Evolutionary conservation across 2,797 vertebrate genomes (phyloP).

Genomic region (Masticophis lateralis): DNA sequence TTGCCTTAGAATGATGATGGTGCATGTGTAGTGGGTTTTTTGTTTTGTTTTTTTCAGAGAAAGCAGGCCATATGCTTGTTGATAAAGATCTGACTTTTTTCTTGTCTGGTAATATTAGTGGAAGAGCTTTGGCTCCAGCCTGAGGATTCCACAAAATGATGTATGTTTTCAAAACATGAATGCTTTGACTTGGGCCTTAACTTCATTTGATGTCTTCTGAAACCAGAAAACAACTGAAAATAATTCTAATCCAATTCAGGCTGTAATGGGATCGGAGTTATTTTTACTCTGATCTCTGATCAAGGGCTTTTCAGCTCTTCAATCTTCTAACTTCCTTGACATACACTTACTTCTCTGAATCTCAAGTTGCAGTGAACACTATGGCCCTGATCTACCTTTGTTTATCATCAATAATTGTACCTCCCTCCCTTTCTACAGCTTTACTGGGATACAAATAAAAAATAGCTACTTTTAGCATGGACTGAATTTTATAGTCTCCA

Average conservation of each 20-base stretch:
- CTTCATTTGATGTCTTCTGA: slow-evolving; percentile 1
- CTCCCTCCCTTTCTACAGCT: not conserved
- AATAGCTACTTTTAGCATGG: not conserved
- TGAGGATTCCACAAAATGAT: slow-evolving; percentile 20
- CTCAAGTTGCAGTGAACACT: not conserved
- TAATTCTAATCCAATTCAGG: not conserved
- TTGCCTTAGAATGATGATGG: slow-evolving; percentile 2
- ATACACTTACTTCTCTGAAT: not conserved
- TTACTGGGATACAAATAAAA: not conserved
- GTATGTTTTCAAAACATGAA: fast-evolving
- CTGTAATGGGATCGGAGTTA: not conserved
- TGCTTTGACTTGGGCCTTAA: slow-evolving; percentile 18
- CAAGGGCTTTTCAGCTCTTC: not conserved
- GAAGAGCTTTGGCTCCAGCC: slow-evolving; percentile 1
- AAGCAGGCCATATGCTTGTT: slow-evolving; percentile 26
- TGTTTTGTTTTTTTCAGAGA: not conserved
- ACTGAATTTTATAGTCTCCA: not conserved
- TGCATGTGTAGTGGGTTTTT: not conserved
- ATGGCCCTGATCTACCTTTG: not conserved
- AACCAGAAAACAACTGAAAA: slow-evolving; percentile 5
- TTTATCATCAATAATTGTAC: not conserved
- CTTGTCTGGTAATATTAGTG: slow-evolving; percentile 34
- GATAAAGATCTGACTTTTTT: slow-evolving; percentile 40
- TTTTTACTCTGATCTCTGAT: not conserved
- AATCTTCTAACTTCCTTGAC: fast-evolving